Evolutionary conservation across 2,113 vertebrate species (phyloP).

Genomic region (Dromiciops gliroides): DNA sequence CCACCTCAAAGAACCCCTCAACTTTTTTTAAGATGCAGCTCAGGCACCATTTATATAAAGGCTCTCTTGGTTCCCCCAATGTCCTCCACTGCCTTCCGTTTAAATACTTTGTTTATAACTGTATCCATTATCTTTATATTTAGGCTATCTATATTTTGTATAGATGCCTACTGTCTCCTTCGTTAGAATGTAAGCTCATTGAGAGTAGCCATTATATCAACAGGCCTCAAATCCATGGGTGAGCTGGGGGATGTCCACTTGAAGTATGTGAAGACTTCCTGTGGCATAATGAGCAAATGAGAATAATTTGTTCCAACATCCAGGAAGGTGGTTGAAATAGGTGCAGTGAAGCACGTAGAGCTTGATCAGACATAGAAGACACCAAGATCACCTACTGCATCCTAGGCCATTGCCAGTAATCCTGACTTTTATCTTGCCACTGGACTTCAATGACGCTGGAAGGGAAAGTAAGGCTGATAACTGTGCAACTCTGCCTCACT

Average conservation of each 20-base stretch:
- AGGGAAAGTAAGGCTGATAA: not conserved
- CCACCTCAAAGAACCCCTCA: not conserved
- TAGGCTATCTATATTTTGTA: not conserved
- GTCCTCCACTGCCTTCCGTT: not conserved
- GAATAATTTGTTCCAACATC: not conserved
- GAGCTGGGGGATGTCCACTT: not conserved
- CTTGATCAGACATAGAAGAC: not conserved
- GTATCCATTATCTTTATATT: not conserved
- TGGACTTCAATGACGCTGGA: not conserved
- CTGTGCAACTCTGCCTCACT: not conserved
- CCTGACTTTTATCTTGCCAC: not conserved
- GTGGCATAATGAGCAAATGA: not conserved
- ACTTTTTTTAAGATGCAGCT: conserved; percentile 28
- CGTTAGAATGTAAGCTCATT: conserved; percentile 15
- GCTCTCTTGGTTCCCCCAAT: conserved; percentile 14
- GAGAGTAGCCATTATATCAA: conserved; percentile 37
- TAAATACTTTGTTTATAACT: not conserved
- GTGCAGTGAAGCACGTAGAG: not conserved
- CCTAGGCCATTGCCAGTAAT: not conserved
- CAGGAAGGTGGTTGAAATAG: not conserved
- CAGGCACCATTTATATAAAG: not conserved
- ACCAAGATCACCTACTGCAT: not conserved
- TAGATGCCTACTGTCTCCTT: not conserved
- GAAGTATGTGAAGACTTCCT: not conserved
- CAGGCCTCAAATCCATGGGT: not conserved